Evolutionary conservation across 2,888 invertebrate genomes (phyloP).

Genomic region (Diadegma fenestrale): DNA sequence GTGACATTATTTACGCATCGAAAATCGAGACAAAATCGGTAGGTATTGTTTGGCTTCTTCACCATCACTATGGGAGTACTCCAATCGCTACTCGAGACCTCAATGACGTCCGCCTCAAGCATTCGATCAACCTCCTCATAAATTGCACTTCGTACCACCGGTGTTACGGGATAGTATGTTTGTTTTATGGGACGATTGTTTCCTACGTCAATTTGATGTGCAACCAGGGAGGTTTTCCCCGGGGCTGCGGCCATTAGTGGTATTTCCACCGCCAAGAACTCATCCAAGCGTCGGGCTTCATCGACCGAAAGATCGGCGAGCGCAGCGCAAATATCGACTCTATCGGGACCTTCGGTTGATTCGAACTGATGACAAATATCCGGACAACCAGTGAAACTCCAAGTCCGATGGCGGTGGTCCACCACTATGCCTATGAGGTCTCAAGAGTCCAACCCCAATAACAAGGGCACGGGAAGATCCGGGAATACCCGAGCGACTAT

Average conservation of each 20-base stretch:
- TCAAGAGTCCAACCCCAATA: slow-evolving; percentile 7
- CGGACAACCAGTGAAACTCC: not conserved
- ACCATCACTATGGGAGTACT: slow-evolving; percentile 51
- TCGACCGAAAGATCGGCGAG: not conserved
- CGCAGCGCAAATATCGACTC: not conserved
- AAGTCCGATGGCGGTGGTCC: not conserved
- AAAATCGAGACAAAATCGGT: slow-evolving; percentile 66
- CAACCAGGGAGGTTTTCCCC: not conserved
- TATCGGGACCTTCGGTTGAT: not conserved
- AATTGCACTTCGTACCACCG: slow-evolving; percentile 1
- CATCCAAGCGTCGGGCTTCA: not conserved
- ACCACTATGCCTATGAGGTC: not conserved
- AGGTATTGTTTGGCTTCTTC: slow-evolving; percentile 55
- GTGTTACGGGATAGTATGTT: slow-evolving; percentile 26
- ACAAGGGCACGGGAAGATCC: slow-evolving; percentile 2
- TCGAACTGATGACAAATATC: not conserved
- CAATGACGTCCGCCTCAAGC: not conserved
- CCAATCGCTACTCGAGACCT: slow-evolving; percentile 1
- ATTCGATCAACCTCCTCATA: slow-evolving; percentile 22
- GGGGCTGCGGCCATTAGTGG: not conserved
- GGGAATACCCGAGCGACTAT: slow-evolving; percentile 3
- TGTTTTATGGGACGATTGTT: not conserved
- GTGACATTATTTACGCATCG: slow-evolving; percentile 59
- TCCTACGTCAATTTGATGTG: not conserved
- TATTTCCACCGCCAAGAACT: not conserved